Base-by-base conservation (phyloP, 2,888 invertebrate genomes). In the Hyppa rectilinea region DNA sequence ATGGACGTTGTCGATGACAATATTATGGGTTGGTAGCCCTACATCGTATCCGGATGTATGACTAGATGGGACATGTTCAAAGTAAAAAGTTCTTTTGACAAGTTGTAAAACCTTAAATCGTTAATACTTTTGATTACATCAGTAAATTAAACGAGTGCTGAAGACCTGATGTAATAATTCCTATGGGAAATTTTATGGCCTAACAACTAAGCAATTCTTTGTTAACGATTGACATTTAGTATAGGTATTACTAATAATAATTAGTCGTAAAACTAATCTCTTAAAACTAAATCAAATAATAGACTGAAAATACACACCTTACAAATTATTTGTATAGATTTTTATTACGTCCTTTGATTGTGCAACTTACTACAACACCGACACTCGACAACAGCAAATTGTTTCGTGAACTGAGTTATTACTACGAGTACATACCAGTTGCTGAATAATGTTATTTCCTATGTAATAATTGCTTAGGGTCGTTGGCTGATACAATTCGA, bases 1-100 rank as follows among this genome's bases (percentile, higher is more conserved):
- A 79, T 81, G 77, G 75, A 81, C 40, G 56, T 84, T 84, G 84
- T 84, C 84, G 85, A 83, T 84, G 79, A 78, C 71, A 82, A 62
- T 71, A 62, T 58, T 61, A 62, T 78, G 70, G 80, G 78, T 66
- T 81, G 81, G 83, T 60, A 85, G 84, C 80, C 85, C 83, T 83
- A 81, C 72, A 82, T 56, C 52, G 68, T 74, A 78, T 82, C 78
- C 84, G 81, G 85, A 72, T 73, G 55, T 72, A 49, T 67, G 69
- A 75, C 61, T 75, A 70, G 59, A 78, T 78, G 69, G 63, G 71
- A 68, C 68, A 70, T 45, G 20, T 50, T 52, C 36, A 43, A 52
- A 47, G n/a, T 50, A 29, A 50, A 50, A 40, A 45, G 43, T 52
- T 23, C 12, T 29, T 20, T 10, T 65, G 45, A 23, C 65, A 75